Conservation (phyloP, 2,888 invertebrate genomes). For the Agrochola circellaris region DNA sequence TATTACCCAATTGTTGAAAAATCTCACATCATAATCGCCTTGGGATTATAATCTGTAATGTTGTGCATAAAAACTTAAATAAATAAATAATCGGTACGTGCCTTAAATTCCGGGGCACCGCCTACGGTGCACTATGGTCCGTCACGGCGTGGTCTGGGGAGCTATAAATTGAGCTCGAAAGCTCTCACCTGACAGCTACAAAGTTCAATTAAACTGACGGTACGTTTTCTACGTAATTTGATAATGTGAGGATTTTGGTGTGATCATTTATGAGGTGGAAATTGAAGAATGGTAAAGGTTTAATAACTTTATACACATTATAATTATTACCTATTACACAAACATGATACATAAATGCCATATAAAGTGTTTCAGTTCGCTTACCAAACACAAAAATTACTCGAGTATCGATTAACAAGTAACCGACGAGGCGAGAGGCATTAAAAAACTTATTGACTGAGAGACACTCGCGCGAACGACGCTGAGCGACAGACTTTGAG, state of each 20-base stretch:
- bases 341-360: background rate
- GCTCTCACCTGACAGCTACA: slow-evolving; percentile 59
- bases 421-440: slow-evolving; percentile 38
- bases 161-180: slow-evolving; percentile 63
- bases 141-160: slow-evolving; percentile 40
- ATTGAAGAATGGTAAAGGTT: no score
- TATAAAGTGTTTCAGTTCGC: slow-evolving; percentile 24
- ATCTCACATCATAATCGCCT: slow-evolving; percentile 45
- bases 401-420: slow-evolving; percentile 51
- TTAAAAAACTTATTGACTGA: slow-evolving; percentile 55
- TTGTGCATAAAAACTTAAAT: no score
- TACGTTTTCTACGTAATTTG: slow-evolving; percentile 58
- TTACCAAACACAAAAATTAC: slow-evolving; percentile 51
- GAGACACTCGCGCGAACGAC: background rate
- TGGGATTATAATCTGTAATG: no score
- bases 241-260: slow-evolving; percentile 42
- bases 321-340: slow-evolving; percentile 6
- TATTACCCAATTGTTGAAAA: slow-evolving; percentile 47
- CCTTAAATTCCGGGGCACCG: slow-evolving; percentile 34
- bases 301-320: no score
- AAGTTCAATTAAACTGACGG: slow-evolving; percentile 64
- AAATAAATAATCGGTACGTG: slow-evolving; percentile 37
- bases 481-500: slow-evolving; percentile 27
- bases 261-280: slow-evolving; percentile 24
- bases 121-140: slow-evolving; percentile 38